Base-by-base conservation (phyloP, 2,888 invertebrate genomes). In the Gibbula magus region DNA sequence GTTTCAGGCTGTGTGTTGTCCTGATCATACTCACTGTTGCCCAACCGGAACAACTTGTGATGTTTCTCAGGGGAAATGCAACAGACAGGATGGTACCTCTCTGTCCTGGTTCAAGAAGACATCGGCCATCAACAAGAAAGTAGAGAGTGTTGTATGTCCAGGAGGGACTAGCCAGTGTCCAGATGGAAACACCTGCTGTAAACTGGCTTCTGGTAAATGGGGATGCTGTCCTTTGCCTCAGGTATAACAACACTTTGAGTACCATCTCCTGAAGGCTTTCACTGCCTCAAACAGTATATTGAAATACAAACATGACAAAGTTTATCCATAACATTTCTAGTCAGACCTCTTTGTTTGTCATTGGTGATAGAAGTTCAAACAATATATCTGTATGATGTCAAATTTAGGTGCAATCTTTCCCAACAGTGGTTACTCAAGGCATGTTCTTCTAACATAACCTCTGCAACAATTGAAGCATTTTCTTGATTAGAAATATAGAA, bases 11-110 rank as follows among this genome's bases (percentile, higher is more conserved):
- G 86, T 88, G 1, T 92, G 91, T 75, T 91, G 91, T 83, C 54
- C 78, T 32, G 91, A 92, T 79, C 77, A 84, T n/a, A 32, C 84
- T 5, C 91, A 92, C 77, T 92, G 91, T 83, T 92, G 92, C 84
- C 89, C 87, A 2, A 25, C 79, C 53, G 87, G 88, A 20, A 81
- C 85, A 78, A 82, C 84, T 20, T 87, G 90, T 87, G 83, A 90
- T 78, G 82, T 84, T 0, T 79, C 67, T 16, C 67, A 75, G 45
- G 85, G 85, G 5, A 80, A 66, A n/a, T 90, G 90, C 84, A 79
- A 79, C 29, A 52, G 79, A 56, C 25, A 25, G 8, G 29, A 61
- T 61, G 54, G 25, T 5, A 54, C 78, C 20, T 18, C 56, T 13
- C 0, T 61, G 16, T 35, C 76, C 22, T 53, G 74, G 74, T 51